Evolutionary conservation across 2,113 vertebrate genomes (phyloP), one percentile per base, ranked within the genome.

Genomic region (Amazona guildingii): DNA sequence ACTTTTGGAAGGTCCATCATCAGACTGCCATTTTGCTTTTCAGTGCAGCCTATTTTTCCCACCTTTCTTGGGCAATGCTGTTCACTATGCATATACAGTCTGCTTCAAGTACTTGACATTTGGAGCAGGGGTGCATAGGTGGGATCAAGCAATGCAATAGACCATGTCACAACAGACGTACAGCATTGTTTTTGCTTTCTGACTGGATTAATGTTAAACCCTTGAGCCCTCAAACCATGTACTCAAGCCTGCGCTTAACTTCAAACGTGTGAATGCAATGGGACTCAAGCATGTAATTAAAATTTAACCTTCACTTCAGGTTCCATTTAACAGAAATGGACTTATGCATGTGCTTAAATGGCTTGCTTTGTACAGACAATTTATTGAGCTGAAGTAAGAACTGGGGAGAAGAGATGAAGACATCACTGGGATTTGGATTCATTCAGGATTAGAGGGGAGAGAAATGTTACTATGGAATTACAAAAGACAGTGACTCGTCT

Each of bases 251-350:
- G 63, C 48, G 86, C 81, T 94, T 93, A 91, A 76, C 69, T 87
- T 94, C 44, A 91, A 52, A 92, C 0, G 7, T 72, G 44, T 63
- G 80, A 91, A 88, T 46, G 70, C 89, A 95, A 69, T 21, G n/a
- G 44, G 57, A 93, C 70, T 91, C 54, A 51, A 77, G 59, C 46
- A 97, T 76, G 44, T 82, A 79, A 94, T 91, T 95, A 94, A 95
- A 95, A 94, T 94, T 79, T 77, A 95, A 89, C 66, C 62, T 89
- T 94, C 89, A 85, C 54, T 92, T 97, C 62, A 93, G 83, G 39
- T 86, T 88, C 59, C 49, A 55, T 76, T 95, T 63, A 92, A 92
- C 41, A 85, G 70, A 86, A 96, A 83, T 83, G 77, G 91, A 95
- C 77, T 92, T 91, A 51, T 3, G 41, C 20, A 59, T 5, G 27